Percentiles rank a stretch among this genome's conserved stretches.
Evolutionary conservation across 2,888 invertebrate genomes (phyloP).

Genomic region (Temnothorax unifasciatus): DNA sequence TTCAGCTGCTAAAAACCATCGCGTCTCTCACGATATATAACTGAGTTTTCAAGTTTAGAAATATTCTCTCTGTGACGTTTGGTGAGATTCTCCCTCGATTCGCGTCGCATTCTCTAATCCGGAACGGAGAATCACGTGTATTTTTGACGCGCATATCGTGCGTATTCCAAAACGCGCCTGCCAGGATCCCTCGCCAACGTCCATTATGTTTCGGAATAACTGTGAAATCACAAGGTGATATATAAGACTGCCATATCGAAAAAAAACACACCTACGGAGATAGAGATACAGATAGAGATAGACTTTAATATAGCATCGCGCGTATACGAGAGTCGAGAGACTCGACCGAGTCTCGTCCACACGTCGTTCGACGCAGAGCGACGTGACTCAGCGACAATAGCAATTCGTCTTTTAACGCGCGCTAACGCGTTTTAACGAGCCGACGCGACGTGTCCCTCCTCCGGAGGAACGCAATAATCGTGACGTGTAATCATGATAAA

Average conservation of each 20-base stretch:
- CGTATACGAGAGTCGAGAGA: not conserved
- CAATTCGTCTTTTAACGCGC: not conserved
- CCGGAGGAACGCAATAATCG: not conserved
- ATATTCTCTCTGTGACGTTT: not conserved
- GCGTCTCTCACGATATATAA: not conserved
- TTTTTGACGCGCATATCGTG: conserved; percentile 16
- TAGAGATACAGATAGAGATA: not conserved
- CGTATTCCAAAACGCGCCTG: conserved; percentile 23
- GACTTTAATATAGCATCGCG: not conserved
- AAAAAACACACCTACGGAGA: conserved; percentile 25
- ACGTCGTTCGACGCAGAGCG: not conserved
- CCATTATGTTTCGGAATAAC: conserved; percentile 41
- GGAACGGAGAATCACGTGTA: conserved; percentile 19
- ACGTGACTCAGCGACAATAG: conserved; percentile 12
- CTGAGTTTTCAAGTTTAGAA: conserved; percentile 4
- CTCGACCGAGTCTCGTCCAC: not conserved
- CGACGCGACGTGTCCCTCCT: not conserved
- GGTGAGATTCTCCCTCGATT: not conserved
- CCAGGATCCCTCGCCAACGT: conserved; percentile 33
- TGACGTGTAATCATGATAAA: not conserved
- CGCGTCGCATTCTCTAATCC: conserved; percentile 2
- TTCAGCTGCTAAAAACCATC: not conserved
- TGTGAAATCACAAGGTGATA: conserved; percentile 30
- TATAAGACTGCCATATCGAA: not conserved
- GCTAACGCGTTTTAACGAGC: not conserved